phyloP scores from a whole-genome alignment of 2,888 invertebrate species.

The Sisyra terminalis region DNA sequence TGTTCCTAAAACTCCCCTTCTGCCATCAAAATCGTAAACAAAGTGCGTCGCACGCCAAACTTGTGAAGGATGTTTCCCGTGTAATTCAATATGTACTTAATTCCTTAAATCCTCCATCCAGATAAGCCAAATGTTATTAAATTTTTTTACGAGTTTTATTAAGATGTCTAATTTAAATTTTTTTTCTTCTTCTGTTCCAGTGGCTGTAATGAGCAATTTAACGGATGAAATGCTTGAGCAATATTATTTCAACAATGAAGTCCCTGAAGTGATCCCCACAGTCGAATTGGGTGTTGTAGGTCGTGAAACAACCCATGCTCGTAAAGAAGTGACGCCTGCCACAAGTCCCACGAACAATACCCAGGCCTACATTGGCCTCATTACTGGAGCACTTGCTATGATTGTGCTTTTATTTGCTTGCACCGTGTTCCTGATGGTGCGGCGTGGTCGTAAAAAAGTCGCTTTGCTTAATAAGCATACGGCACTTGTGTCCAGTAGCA shows the following conservation, averaged over 20 bases:
- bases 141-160: background rate
- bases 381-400: constrained; percentile 50
- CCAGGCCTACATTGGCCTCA: constrained; percentile 35
- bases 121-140: no score
- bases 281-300: constrained; percentile 23
- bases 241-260: constrained; percentile 32
- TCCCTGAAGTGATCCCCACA: constrained; percentile 17
- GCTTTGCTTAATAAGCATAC: constrained; percentile 45
- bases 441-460: constrained; percentile 32
- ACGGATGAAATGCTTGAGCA: constrained; percentile 43
- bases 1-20: no score
- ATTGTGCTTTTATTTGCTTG: constrained; percentile 46
- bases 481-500: constrained; percentile 35
- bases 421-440: constrained; percentile 44
- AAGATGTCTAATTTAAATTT: background rate
- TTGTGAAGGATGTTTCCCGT: no score
- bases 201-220: constrained; percentile 34
- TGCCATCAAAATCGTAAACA: no score
- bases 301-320: constrained; percentile 31
- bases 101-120: no score
- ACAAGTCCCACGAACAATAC: constrained; percentile 41
- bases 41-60: no score
- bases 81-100: no score
- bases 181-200: constrained; percentile 18
- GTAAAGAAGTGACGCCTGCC: constrained; percentile 36